A percentile compares a stretch with the other conserved stretches of the same genome.
These are phyloP conservation scores for Todiramphus saurophagus DNA, from an alignment of 2,113 vertebrate genomes.

Conservation along the genomic window DNA sequence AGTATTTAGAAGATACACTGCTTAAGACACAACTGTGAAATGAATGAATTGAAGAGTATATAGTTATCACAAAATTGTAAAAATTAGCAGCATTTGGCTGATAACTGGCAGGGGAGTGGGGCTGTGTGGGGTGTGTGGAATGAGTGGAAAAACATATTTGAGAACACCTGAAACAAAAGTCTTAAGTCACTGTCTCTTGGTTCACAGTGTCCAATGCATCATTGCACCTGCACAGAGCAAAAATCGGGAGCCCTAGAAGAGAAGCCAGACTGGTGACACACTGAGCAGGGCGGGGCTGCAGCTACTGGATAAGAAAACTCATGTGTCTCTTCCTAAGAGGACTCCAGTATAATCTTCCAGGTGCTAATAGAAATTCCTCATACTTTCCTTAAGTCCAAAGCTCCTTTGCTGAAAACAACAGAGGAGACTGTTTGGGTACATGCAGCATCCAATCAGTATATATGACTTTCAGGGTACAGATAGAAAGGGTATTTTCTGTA, in stretches of 20 bases:
- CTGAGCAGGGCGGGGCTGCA: not conserved
- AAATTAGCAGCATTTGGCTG: not conserved
- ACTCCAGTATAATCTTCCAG: not conserved
- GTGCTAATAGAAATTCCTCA: not conserved
- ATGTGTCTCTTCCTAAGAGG: not conserved
- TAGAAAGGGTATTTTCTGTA: not conserved
- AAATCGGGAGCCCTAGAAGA: not conserved
- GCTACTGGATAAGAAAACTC: not conserved
- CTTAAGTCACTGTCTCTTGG: not conserved
- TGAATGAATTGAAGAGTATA: not conserved
- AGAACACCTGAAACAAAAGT: not conserved
- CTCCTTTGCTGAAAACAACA: not conserved
- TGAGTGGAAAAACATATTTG: not conserved
- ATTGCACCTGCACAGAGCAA: not conserved
- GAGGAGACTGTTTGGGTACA: not conserved
- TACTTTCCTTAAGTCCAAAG: not conserved
- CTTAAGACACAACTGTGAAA: not conserved
- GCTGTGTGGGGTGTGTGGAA: no score
- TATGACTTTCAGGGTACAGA: not conserved
- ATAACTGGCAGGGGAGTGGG: no score
- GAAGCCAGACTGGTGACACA: not conserved
- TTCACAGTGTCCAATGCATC: fast-evolving
- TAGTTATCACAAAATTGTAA: not conserved
- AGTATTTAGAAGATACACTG: not conserved
- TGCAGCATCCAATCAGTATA: not conserved